Conservation (phyloP, 2,797 vertebrate genomes). For the Rhadinocentrus ornatus region DNA sequence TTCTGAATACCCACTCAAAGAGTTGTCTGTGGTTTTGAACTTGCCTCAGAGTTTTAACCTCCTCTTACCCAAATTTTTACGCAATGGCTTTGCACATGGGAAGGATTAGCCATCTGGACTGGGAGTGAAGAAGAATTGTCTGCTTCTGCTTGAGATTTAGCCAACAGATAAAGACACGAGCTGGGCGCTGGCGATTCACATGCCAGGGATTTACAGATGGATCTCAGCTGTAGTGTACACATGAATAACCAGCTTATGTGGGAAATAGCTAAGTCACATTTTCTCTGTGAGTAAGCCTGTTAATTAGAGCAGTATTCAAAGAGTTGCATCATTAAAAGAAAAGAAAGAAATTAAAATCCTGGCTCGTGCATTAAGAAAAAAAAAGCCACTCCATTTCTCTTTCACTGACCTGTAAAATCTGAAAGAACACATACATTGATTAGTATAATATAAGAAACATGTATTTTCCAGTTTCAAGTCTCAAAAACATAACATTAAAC, state of each 20-base stretch:
- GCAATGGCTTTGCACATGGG: conserved; percentile 42
- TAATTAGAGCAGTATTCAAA: conserved; percentile 41
- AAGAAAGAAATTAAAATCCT: not conserved
- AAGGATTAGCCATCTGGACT: conserved; percentile 70
- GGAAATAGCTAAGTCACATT: conserved; percentile 26
- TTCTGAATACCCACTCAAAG: not conserved
- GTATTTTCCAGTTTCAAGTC: too few species aligned
- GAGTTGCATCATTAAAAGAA: conserved; percentile 2
- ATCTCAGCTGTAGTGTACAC: conserved; percentile 57
- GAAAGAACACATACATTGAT: not conserved
- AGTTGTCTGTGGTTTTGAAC: conserved; percentile 28
- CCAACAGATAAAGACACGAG: conserved; percentile 51
- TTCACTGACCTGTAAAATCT: not conserved
- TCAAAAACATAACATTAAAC: not conserved
- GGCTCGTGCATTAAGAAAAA: not conserved
- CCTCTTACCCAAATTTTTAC: conserved; percentile 35
- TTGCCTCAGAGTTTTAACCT: conserved; percentile 33
- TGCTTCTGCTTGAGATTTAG: conserved; percentile 51
- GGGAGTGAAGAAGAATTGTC: conserved; percentile 21
- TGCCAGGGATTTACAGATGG: conserved; percentile 47
- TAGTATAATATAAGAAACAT: not conserved
- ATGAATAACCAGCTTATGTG: conserved; percentile 48
- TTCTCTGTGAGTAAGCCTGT: conserved; percentile 34
- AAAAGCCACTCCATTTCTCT: not conserved
- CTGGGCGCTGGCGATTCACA: conserved; percentile 32